Percentiles rank a stretch among this genome's conserved stretches.
phyloP scores from a whole-genome alignment of 2,888 invertebrate genomes.

The Drosophila ochracea region DNA sequence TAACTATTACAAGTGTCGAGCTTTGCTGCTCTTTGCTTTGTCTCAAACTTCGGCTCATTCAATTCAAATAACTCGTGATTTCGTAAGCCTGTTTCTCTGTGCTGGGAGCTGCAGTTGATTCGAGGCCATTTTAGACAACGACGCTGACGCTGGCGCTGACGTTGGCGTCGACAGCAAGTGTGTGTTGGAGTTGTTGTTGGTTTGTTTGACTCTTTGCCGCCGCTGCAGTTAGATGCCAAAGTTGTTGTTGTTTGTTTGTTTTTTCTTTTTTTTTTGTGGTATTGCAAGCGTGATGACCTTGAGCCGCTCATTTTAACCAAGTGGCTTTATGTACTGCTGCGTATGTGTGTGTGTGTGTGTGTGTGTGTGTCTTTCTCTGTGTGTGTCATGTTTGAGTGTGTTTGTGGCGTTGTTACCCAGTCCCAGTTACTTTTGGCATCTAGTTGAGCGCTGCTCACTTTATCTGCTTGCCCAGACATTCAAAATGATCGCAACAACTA shows the following conservation, averaged over 20 bases:
- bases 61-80: slow-evolving; percentile 80
- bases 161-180: slow-evolving; percentile 67
- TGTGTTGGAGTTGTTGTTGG: slow-evolving; percentile 48
- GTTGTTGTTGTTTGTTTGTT: slow-evolving; percentile 36
- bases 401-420: slow-evolving; percentile 55
- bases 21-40: slow-evolving; percentile 49
- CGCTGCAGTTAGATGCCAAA: slow-evolving; percentile 70
- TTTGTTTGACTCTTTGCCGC: slow-evolving; percentile 48
- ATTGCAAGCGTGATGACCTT: slow-evolving; percentile 80
- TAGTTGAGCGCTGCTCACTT: slow-evolving; percentile 39
- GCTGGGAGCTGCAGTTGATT: slow-evolving; percentile 65
- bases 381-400: slow-evolving; percentile 24
- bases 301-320: slow-evolving; percentile 79
- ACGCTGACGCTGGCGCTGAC: slow-evolving; percentile 27
- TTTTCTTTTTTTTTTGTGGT: slow-evolving; percentile 57
- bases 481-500: slow-evolving; percentile 53
- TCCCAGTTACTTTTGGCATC: slow-evolving; percentile 79
- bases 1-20: slow-evolving; percentile 60
- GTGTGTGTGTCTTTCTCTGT: slow-evolving; percentile 10
- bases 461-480: slow-evolving; percentile 46
- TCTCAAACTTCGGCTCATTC: slow-evolving; percentile 65
- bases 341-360: slow-evolving; percentile 19
- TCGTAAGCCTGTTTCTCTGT: slow-evolving; percentile 75
- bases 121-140: slow-evolving; percentile 72
- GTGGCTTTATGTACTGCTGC: slow-evolving; percentile 58